These are phyloP conservation scores for Calidris pygmaea DNA, from an alignment of 2,113 vertebrate genomes.

Conservation along the genomic window DNA sequence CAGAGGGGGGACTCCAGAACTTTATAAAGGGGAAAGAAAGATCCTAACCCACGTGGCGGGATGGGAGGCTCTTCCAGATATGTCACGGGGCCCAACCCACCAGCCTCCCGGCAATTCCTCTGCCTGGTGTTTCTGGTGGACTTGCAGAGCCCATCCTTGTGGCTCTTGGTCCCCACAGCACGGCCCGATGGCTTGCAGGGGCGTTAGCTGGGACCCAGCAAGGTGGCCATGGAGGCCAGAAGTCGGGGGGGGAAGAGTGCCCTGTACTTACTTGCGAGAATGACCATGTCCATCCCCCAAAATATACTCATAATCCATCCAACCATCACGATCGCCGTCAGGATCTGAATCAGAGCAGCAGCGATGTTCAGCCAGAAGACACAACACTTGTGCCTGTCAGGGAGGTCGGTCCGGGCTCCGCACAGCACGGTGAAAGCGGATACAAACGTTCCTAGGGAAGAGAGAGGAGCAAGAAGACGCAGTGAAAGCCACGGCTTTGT, in stretches of 20 bases:
- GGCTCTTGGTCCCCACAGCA: not conserved
- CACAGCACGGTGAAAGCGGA: conserved; percentile 95
- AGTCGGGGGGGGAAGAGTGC: rapidly evolving
- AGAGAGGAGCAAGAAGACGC: not conserved
- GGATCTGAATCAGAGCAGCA: conserved; percentile 93
- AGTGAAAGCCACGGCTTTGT: not conserved
- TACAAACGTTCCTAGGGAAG: conserved; percentile 86
- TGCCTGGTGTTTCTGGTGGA: not conserved
- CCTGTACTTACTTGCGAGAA: conserved; percentile 90
- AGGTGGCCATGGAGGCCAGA: rapidly evolving
- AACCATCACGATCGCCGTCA: conserved; percentile 96
- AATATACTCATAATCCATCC: conserved; percentile 99
- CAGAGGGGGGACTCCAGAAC: not conserved
- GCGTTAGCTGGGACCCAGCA: not conserved
- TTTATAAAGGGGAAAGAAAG: not conserved
- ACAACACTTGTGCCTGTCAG: conserved; percentile 90
- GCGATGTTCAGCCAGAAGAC: conserved; percentile 98
- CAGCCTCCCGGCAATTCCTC: not conserved
- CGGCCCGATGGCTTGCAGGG: not conserved
- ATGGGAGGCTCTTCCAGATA: not conserved
- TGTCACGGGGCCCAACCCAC: not conserved
- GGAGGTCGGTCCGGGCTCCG: conserved; percentile 91
- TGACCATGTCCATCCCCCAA: conserved; percentile 99
- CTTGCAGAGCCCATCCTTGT: not conserved
- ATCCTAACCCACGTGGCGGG: not conserved